Conservation (phyloP, 2,888 invertebrate genomes). For the Drosophila meridiana region DNA sequence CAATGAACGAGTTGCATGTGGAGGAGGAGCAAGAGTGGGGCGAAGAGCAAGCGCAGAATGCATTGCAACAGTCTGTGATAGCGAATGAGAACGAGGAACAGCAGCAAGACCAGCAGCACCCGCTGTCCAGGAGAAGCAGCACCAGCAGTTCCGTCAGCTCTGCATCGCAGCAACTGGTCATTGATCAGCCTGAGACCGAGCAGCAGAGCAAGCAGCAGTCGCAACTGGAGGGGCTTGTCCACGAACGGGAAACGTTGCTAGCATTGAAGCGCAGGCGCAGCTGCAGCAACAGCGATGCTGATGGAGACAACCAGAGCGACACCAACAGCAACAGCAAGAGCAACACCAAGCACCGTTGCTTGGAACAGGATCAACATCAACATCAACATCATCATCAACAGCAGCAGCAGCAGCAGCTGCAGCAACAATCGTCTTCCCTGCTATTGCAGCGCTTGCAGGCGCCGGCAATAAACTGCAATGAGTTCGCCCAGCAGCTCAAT, state of each 20-base stretch:
- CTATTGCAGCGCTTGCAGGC: slow-evolving; percentile 66
- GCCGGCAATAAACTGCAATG: slow-evolving; percentile 15
- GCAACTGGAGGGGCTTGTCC: slow-evolving; percentile 38
- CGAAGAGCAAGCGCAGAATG: slow-evolving; percentile 13
- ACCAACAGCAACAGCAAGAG: slow-evolving; percentile 5
- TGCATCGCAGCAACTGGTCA: slow-evolving; percentile 83
- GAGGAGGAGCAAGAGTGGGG: slow-evolving; percentile 3
- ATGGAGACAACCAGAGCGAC: background rate
- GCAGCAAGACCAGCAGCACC: background rate
- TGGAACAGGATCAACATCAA: slow-evolving; percentile 4
- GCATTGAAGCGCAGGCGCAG: slow-evolving; percentile 31
- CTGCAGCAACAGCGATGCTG: slow-evolving; percentile 17
- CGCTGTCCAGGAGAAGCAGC: slow-evolving; percentile 29
- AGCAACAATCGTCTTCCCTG: slow-evolving; percentile 32
- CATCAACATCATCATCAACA: background rate
- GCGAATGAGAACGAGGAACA: slow-evolving; percentile 33
- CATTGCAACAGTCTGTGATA: slow-evolving; percentile 55
- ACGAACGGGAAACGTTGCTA: slow-evolving; percentile 66
- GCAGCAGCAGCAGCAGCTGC: background rate
- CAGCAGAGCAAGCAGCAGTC: slow-evolving; percentile 53
- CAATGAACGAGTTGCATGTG: background rate
- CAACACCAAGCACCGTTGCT: slow-evolving; percentile 18
- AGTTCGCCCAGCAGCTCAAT: slow-evolving; percentile 19
- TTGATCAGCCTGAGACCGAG: slow-evolving; percentile 82
- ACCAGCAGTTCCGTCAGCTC: slow-evolving; percentile 73